These are phyloP conservation scores for Troides oblongomaculatus DNA, from an alignment of 2,888 invertebrate genomes.

Conservation along the genomic window DNA sequence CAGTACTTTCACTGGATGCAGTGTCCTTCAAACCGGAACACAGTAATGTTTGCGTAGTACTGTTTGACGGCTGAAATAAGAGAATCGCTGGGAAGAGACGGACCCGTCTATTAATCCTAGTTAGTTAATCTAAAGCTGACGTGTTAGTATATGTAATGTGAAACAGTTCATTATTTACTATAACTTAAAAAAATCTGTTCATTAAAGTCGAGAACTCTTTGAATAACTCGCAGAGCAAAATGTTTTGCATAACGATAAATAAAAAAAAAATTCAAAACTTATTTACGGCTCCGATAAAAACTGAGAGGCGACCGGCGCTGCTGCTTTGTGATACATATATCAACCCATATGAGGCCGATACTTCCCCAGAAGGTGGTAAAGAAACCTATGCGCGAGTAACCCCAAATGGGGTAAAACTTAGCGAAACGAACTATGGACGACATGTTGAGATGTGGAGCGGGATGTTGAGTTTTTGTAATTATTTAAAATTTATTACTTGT, in stretches of 20 bases:
- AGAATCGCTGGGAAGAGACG: too few relatives aligned
- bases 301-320: background rate
- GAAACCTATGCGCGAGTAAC: constrained; percentile 1
- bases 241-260: constrained; percentile 16
- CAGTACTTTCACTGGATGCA: too few relatives aligned
- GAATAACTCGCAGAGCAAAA: background rate
- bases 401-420: constrained; percentile 4
- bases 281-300: background rate
- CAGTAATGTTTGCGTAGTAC: too few relatives aligned
- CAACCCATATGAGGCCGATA: constrained; percentile 17
- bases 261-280: constrained; percentile 10
- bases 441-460: background rate
- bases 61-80: too few relatives aligned
- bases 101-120: too few relatives aligned
- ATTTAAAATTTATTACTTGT: constrained; percentile 6
- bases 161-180: too few relatives aligned
- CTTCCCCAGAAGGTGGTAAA: constrained; percentile 4
- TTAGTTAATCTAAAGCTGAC: too few relatives aligned
- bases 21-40: too few relatives aligned
- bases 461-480: constrained; percentile 8
- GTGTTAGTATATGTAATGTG: too few relatives aligned
- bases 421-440: background rate
- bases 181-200: too few relatives aligned
- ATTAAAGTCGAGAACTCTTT: too few relatives aligned
- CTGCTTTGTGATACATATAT: constrained; percentile 12